A percentile compares a stretch with the other conserved stretches of the same genome.
Conservation (phyloP, 2,113 vertebrate species). For the Tichodroma muraria region DNA sequence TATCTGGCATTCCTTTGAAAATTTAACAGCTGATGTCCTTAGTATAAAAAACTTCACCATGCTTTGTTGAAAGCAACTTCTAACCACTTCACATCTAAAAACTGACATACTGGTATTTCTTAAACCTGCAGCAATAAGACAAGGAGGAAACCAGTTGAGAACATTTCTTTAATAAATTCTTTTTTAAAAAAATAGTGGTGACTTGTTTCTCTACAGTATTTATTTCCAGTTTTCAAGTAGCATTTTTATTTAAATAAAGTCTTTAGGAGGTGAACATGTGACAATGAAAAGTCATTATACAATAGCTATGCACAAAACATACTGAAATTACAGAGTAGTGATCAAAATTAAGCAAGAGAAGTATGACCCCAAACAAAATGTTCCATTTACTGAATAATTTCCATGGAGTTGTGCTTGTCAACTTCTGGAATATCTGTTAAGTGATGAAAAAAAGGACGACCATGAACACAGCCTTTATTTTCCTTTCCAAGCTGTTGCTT, state of each 20-base stretch:
- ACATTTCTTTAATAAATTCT: background rate
- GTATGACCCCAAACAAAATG: slow-evolving; percentile 22
- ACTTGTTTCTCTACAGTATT: background rate
- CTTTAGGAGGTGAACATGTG: background rate
- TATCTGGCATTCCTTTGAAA: background rate
- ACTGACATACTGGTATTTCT: background rate
- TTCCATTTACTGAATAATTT: slow-evolving; percentile 55
- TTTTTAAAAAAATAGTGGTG: background rate
- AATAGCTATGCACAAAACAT: slow-evolving; percentile 8
- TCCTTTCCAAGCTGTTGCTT: slow-evolving; percentile 76
- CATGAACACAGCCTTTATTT: slow-evolving; percentile 83
- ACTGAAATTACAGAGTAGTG: background rate
- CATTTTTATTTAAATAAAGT: background rate
- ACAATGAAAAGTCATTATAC: background rate
- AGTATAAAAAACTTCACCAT: background rate
- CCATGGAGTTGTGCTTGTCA: slow-evolving; percentile 52
- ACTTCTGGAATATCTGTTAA: slow-evolving; percentile 77
- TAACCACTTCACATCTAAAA: background rate
- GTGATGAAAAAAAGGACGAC: slow-evolving; percentile 84
- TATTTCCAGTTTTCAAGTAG: background rate
- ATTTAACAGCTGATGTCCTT: background rate
- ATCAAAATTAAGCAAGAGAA: slow-evolving; percentile 27
- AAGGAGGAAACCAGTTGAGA: background rate
- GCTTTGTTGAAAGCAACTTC: background rate
- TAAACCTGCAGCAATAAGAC: background rate